Conservation (phyloP, 2,888 invertebrate genomes). For the Zootermopsis nevadensis region DNA sequence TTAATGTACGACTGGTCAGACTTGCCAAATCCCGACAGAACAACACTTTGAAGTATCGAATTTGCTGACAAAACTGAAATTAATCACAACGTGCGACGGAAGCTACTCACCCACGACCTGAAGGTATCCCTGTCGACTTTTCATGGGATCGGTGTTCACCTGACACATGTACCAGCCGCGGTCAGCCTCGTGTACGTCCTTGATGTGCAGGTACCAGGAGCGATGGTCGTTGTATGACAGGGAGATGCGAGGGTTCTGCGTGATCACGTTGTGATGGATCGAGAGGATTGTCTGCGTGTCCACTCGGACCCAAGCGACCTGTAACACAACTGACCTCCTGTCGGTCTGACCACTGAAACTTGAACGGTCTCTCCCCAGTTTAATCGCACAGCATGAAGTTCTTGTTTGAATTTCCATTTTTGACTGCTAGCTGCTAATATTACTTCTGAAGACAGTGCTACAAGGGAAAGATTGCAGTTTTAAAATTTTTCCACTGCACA, state of each 20-base stretch:
- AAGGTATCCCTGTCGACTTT: slow-evolving; percentile 87
- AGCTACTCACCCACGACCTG: slow-evolving; percentile 86
- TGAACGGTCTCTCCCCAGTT: no score
- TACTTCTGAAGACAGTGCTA: no score
- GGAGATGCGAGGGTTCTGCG: slow-evolving; percentile 89
- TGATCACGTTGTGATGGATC: slow-evolving; percentile 91
- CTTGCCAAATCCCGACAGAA: no score
- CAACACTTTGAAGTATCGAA: no score
- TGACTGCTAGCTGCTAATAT: no score
- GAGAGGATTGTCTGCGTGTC: slow-evolving; percentile 93
- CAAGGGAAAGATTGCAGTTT: no score
- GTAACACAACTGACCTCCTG: slow-evolving; percentile 50
- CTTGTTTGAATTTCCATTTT: no score
- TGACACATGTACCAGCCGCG: slow-evolving; percentile 95
- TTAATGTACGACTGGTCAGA: no score
- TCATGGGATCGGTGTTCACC: slow-evolving; percentile 94
- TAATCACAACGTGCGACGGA: no score
- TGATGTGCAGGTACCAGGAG: slow-evolving; percentile 91
- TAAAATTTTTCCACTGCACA: no score
- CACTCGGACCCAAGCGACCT: slow-evolving; percentile 95
- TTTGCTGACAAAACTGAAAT: no score
- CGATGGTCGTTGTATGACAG: slow-evolving; percentile 90
- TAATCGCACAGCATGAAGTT: no score
- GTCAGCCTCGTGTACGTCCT: slow-evolving; percentile 87
- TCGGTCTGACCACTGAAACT: background rate